These are phyloP conservation scores for Chunga burmeisteri DNA, from an alignment of 2,113 vertebrate species.

Conservation along the genomic window DNA sequence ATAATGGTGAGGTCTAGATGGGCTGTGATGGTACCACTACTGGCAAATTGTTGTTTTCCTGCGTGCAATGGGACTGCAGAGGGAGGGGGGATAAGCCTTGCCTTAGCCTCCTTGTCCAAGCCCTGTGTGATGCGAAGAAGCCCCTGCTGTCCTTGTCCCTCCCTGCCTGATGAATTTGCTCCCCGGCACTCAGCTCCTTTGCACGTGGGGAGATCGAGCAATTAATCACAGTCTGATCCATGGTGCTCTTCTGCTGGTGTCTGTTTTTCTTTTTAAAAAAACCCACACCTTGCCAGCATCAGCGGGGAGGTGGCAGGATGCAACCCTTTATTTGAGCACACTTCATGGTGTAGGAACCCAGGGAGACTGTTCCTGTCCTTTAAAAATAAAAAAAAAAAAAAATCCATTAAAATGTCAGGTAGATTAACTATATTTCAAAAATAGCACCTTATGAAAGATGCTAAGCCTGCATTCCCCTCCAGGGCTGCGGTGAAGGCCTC, in stretches of 20 bases:
- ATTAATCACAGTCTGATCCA: not conserved
- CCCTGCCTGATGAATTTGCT: not conserved
- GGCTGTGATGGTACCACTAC: not conserved
- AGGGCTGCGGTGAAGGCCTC: not conserved
- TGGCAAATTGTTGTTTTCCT: not conserved
- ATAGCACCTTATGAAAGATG: not conserved
- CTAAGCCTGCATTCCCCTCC: not conserved
- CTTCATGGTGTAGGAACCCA: not conserved
- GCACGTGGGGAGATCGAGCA: rapidly evolving
- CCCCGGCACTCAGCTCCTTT: not conserved
- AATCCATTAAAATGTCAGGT: not conserved
- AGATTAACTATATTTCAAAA: not conserved
- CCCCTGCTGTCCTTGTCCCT: not conserved
- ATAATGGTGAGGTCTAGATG: not conserved
- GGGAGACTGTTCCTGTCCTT: not conserved
- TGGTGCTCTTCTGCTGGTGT: not conserved
- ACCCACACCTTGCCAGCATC: not conserved
- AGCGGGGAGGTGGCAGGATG: not conserved
- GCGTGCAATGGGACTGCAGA: not conserved
- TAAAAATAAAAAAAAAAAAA: no score
- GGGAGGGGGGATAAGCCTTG: not conserved
- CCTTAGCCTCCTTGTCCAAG: not conserved
- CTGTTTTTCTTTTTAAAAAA: not conserved
- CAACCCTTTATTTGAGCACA: not conserved
- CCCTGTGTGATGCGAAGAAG: not conserved